These are phyloP conservation scores for Grammomys surdaster DNA, from an alignment of 2,113 vertebrate genomes.

Conservation along the genomic window DNA sequence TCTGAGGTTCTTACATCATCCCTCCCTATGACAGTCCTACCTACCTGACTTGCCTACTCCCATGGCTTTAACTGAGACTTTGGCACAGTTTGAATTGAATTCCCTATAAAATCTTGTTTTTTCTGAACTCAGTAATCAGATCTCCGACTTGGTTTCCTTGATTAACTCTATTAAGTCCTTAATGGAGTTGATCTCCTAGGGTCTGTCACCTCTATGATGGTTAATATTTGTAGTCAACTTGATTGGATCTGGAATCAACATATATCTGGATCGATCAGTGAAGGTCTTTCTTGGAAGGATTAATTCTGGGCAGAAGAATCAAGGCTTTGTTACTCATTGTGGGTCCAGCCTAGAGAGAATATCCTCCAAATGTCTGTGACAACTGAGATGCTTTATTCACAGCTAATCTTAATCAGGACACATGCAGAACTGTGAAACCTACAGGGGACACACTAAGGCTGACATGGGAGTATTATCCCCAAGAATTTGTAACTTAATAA, in stretches of 20 bases:
- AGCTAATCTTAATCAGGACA: too few relatives aligned
- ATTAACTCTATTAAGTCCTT: neutral
- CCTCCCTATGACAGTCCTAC: neutral
- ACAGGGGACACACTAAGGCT: too few relatives aligned
- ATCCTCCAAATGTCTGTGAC: too few relatives aligned
- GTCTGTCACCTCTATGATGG: neutral
- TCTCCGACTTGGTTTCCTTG: neutral
- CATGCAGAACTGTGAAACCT: too few relatives aligned
- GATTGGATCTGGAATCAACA: neutral
- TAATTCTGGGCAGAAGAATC: neutral
- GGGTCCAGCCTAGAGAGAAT: too few relatives aligned
- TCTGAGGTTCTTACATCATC: neutral
- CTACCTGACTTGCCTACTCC: neutral
- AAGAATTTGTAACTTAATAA: too few relatives aligned
- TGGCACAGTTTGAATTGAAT: neutral
- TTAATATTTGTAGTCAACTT: neutral
- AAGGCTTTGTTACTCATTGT: too few relatives aligned
- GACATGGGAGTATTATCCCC: too few relatives aligned
- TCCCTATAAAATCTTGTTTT: neutral
- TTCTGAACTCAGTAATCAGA: slow-evolving; percentile 23
- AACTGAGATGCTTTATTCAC: too few relatives aligned
- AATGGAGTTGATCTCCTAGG: neutral
- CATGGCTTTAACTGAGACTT: neutral
- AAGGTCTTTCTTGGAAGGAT: neutral
- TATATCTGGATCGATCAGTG: too few relatives aligned